Evolutionary conservation across 2,888 invertebrate species (phyloP).

Genomic region (Chesias legatella): DNA sequence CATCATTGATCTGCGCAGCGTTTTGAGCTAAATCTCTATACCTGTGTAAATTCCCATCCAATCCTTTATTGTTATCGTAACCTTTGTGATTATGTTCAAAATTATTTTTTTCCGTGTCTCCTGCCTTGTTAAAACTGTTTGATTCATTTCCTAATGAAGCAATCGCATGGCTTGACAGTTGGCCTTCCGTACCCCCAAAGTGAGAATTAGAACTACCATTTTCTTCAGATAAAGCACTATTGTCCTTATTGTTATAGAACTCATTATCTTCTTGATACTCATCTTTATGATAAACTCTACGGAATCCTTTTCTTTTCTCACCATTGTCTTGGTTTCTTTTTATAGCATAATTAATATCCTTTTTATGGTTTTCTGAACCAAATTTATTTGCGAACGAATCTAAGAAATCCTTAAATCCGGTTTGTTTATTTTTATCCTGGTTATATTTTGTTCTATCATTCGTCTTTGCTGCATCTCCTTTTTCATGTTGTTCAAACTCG

Average conservation of each 20-base stretch:
- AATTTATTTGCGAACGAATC: conserved; percentile 62
- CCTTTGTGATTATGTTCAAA: conserved; percentile 40
- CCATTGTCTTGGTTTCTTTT: conserved; percentile 53
- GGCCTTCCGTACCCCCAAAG: conserved; percentile 48
- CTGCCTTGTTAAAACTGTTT: conserved; percentile 35
- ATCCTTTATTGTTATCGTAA: conserved; percentile 32
- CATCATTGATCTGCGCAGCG: conserved; percentile 46
- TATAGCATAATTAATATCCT: conserved; percentile 42
- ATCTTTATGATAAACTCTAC: conserved; percentile 64
- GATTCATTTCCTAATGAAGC: conserved; percentile 40
- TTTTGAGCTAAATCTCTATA: conserved; percentile 51
- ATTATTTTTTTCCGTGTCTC: conserved; percentile 32
- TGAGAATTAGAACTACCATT: conserved; percentile 42
- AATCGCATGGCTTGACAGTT: conserved; percentile 44
- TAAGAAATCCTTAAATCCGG: conserved; percentile 53
- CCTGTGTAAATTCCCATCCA: conserved; percentile 39
- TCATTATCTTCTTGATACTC: conserved; percentile 68
- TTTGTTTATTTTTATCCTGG: conserved; percentile 38
- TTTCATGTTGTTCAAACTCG: conserved; percentile 39
- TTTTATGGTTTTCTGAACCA: conserved; percentile 50
- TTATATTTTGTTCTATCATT: conserved; percentile 36
- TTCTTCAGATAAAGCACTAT: conserved; percentile 45
- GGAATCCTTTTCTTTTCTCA: conserved; percentile 61
- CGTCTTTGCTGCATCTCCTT: conserved; percentile 34
- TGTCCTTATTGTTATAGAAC: conserved; percentile 60